Evolutionary conservation across 2,113 vertebrate genomes (phyloP).

Genomic region (Misgurnus mizolepis): DNA sequence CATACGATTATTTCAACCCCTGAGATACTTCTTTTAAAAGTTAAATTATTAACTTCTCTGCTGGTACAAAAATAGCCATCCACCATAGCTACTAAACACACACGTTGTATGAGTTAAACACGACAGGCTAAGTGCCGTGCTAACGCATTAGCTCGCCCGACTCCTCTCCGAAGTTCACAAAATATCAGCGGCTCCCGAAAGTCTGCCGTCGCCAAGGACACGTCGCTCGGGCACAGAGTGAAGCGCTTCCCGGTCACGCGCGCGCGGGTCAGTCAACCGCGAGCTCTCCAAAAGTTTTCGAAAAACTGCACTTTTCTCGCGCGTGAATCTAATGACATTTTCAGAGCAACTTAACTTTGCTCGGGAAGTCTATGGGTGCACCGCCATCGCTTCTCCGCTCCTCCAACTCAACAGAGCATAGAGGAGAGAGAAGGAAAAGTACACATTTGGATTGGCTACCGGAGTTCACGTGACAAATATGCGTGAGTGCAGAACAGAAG

Average conservation of each 20-base stretch:
- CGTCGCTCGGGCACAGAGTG: not conserved
- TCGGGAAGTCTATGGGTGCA: slow-evolving; percentile 44
- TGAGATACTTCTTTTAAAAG: not conserved
- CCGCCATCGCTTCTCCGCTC: slow-evolving; percentile 47
- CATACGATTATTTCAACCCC: not conserved
- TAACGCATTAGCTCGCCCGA: slow-evolving; percentile 37
- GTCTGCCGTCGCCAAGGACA: slow-evolving; percentile 12
- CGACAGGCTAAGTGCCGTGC: slow-evolving; percentile 12
- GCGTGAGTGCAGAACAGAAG: slow-evolving; percentile 8
- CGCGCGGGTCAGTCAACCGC: not conserved
- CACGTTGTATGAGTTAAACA: not conserved
- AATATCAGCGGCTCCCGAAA: slow-evolving; percentile 7
- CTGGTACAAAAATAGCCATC: not conserved
- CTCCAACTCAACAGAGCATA: slow-evolving; percentile 54
- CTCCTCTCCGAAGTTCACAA: slow-evolving; percentile 33
- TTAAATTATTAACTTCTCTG: not conserved
- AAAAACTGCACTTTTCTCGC: not conserved
- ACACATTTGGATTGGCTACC: slow-evolving; percentile 62
- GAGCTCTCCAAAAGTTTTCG: not conserved
- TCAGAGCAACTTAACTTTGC: slow-evolving; percentile 1
- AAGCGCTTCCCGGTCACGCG: not conserved
- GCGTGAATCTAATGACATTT: not conserved
- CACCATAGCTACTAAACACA: not conserved
- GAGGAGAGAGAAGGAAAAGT: slow-evolving; percentile 9
- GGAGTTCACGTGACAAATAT: slow-evolving; percentile 40